Evolutionary conservation across 1,140 invertebrate genomes (phyloP).

Genomic region (Holcopasites calliopsidis): DNA sequence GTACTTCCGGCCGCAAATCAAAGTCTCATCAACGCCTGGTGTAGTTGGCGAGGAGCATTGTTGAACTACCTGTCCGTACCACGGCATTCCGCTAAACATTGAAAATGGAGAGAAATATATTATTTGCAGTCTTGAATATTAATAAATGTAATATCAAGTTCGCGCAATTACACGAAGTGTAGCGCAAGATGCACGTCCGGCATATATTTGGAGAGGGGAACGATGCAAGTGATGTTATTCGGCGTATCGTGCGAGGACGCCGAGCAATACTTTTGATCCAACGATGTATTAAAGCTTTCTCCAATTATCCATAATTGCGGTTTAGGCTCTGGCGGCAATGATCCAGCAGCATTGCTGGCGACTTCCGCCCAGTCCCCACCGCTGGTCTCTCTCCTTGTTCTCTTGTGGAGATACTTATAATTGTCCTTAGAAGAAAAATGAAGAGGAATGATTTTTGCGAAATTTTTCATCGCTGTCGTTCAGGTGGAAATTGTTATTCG

Average conservation of each 20-base stretch:
- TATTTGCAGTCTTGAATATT: too few relatives aligned
- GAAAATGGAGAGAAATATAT: not conserved
- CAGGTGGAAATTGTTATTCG: too few relatives aligned
- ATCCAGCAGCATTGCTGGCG: constrained; percentile 75
- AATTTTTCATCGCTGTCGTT: not conserved
- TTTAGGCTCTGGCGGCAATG: constrained; percentile 73
- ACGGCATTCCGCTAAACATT: constrained; percentile 71
- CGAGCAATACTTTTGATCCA: constrained; percentile 75
- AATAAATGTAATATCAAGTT: too few relatives aligned
- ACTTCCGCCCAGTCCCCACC: constrained; percentile 75
- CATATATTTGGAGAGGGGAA: constrained; percentile 76
- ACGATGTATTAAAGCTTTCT: constrained; percentile 73
- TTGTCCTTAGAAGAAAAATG: constrained; percentile 60
- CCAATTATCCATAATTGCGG: constrained; percentile 71
- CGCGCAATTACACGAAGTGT: constrained; percentile 71
- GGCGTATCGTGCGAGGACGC: constrained; percentile 62
- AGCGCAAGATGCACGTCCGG: constrained; percentile 73
- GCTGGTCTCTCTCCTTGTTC: constrained; percentile 67
- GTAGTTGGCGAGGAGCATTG: constrained; percentile 65
- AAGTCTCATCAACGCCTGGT: constrained; percentile 63
- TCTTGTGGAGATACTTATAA: constrained; percentile 75
- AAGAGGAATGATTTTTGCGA: not conserved
- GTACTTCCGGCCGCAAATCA: constrained; percentile 69
- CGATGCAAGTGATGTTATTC: constrained; percentile 73
- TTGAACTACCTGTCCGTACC: constrained; percentile 75